Evolutionary conservation across 2,888 invertebrate genomes (phyloP), one percentile per base, ranked within the genome.

Genomic region (Drosophila borealis): DNA sequence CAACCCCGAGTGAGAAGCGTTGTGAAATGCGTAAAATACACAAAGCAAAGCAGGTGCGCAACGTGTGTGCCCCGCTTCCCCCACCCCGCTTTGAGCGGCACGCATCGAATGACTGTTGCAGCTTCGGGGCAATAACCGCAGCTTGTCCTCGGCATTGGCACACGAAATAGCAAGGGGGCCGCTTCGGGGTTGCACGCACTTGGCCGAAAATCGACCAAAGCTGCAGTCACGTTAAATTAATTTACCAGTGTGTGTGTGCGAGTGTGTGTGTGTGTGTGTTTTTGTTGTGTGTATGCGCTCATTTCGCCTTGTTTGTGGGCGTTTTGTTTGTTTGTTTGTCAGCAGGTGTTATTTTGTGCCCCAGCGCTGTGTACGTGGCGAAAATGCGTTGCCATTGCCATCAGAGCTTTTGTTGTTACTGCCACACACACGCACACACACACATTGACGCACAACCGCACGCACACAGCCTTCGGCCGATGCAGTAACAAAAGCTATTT

Each of bases 141-240:
- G 63, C 51, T 67, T 85, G 85, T 88, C 75, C 88, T 72, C 88
- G 78, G 65, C 81, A 72, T 70, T 78, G 72, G 77, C 74, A 71
- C 42, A 72, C 73, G 64, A 54, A 70, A 45, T 62, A 36, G 45
- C 29, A 60, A 41, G 19, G 34, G n/a, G 5, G 37, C 3, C 11
- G 37, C 29, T 33, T 19, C 45, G 46, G 14, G 41, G 48, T 42
- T 48, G 55, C 63, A 69, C 76, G 78, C 80, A 71, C 83, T 77
- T 88, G 80, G 74, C 70, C 81, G 70, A 86, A 86, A 88, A 74
- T 78, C 87, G 87, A 78, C 84, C 79, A 79, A 77, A 77, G 82
- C 81, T 84, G 75, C 84, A 89, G 89, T 89, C 89, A 89, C 85
- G 85, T 86, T 89, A 86, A 86, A 86, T 86, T 86, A 86, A 86